Percentiles rank a stretch among this genome's conserved stretches.
Evolutionary conservation across 2,113 vertebrate genomes (phyloP).

Genomic region (Percopsis transmontana): DNA sequence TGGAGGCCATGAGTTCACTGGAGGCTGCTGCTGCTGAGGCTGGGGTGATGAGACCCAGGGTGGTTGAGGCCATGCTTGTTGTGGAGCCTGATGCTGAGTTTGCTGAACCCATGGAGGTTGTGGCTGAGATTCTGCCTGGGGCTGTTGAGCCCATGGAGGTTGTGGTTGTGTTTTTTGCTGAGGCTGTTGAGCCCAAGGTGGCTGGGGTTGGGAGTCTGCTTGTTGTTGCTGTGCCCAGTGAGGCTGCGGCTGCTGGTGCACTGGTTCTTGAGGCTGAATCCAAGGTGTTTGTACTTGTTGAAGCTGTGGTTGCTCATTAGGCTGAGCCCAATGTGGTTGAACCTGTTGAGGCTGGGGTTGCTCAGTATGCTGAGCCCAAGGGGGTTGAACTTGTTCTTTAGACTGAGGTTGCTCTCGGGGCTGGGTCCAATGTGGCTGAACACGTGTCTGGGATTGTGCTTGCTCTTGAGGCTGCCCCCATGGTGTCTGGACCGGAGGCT

Average conservation of each 20-base stretch:
- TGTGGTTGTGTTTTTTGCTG: slow-evolving; percentile 54
- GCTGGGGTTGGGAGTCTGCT: slow-evolving; percentile 49
- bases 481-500: slow-evolving; percentile 17
- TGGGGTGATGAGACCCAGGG: slow-evolving; percentile 59
- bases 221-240: slow-evolving; percentile 64
- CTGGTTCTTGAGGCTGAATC: slow-evolving; percentile 61
- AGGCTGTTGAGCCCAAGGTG: slow-evolving; percentile 65
- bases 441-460: slow-evolving; percentile 30
- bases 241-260: slow-evolving; percentile 58
- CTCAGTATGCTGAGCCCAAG: slow-evolving; percentile 52
- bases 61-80: slow-evolving; percentile 60
- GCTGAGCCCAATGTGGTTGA: slow-evolving; percentile 54
- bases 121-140: slow-evolving; percentile 52
- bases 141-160: slow-evolving; percentile 63
- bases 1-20: slow-evolving; percentile 52
- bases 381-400: slow-evolving; percentile 38
- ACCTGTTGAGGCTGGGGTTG: slow-evolving; percentile 56
- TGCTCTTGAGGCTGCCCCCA: slow-evolving; percentile 60
- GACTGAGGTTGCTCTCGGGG: slow-evolving; percentile 18
- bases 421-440: slow-evolving; percentile 36
- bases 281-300: slow-evolving; percentile 57
- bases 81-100: slow-evolving; percentile 48
- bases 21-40: slow-evolving; percentile 52
- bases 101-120: slow-evolving; percentile 62
- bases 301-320: slow-evolving; percentile 52